Base-by-base conservation (phyloP, 2,888 invertebrate species). In the Pammene fasciana region DNA sequence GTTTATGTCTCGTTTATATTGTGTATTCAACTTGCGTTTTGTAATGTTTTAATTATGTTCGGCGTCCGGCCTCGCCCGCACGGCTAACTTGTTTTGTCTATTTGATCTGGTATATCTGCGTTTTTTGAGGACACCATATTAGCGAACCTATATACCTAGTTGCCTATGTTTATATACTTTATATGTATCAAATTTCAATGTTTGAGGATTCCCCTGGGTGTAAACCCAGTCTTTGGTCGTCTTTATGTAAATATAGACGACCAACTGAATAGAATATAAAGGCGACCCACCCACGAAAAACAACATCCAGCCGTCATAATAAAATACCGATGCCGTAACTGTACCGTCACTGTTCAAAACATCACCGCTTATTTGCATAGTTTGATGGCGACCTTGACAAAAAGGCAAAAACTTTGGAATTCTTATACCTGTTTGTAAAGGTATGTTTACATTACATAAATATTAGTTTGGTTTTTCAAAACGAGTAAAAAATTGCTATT, bases 401-500 rank as follows among this genome's bases (percentile, higher is more conserved):
- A 68, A 62, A 64, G 50, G 67, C 43, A 56, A 68, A 50, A 68
- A 43, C 67, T 48, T 41, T 13, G 48, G 46, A 26, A 26, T 60
- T 48, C 55, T 43, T n/a, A 34, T 68, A 68, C 67, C 61, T 48
- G 67, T 13, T 11, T 61, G 18, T 45, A 41, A 61, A 55, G 67
- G 38, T n/a, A 55, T 62, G 61, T 68, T 62, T 62, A 62, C 48
- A 41, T 54, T 48, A 43, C 7, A 11, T 54, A 18, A 41, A 38
- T 18, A 10, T 52, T 54, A 38, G 11, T 34, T 26, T 13, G 5
- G 18, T 18, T 9, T 41, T 43, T 14, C 9, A 26, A 45, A 0
- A 18, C 41, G 48, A 48, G 18, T 48, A 10, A 18, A 13, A 3
- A 7, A 56, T 6, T 16, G 16, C 16, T 16, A 56, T 41, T 56